Evolutionary conservation across 2,113 vertebrate species (phyloP), one percentile per base, ranked within the genome.

Genomic region (Cariama cristata): DNA sequence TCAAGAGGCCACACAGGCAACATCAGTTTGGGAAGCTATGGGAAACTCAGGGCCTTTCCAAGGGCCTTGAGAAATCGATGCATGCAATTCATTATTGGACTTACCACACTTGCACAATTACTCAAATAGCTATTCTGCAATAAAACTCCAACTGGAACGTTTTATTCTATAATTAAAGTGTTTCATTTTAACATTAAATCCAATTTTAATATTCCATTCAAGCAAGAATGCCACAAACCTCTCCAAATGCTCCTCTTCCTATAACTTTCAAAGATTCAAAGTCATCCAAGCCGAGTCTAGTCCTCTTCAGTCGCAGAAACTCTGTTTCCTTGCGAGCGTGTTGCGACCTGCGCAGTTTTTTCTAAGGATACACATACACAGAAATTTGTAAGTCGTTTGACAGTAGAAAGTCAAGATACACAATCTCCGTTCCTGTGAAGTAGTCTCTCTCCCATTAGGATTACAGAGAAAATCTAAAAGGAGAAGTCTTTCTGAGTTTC

Each of bases 241-340:
- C 99, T 95, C 99, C 99, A 82, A 99, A 99, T 3, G 99, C 99
- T 33, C 99, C 99, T 96, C 99, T 98, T 93, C 99, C 99, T 74
- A 99, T 99, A 67, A 99, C 99, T 96, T 99, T 99, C 52, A 99
- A 97, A 16, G 99, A 99, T 90, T 99, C 99, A 23, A 99, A 99
- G 96, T 99, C 99, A 42, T 99, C 99, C 91, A 99, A 92, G 64
- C 99, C 99, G 13, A 99, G 98, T 6, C 99, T 98, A 13, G 99
- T 99, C 93, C 99, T 98, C 98, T 99, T 99, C 55, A 99, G 98
- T 3, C 99, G 97, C 83, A 99, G 96, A 79, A 99, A 99, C 96
- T 99, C 99, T 0, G 99, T 99, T 97, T 99, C 99, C 96, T 99
- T 99, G 8, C 99, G 99, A 20, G 99, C 99, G 1, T 99, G 99